Evolutionary conservation across 2,888 invertebrate species (phyloP), one percentile per base, ranked within the genome.

Genomic region (Andrena flavipes): DNA sequence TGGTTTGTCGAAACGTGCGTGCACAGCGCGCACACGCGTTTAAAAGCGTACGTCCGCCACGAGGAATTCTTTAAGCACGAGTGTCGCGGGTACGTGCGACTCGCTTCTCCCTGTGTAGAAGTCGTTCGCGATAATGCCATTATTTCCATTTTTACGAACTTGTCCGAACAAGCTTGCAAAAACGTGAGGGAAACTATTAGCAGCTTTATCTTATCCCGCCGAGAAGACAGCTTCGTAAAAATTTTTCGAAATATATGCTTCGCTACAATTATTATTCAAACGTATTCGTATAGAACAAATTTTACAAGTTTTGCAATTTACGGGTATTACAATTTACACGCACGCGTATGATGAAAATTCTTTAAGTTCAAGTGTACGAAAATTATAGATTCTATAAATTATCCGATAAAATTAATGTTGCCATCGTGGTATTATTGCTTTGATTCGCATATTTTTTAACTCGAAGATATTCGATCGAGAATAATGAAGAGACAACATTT

Each of bases 1-100:
- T 84, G 80, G 77, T 54, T 42, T 48, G 59, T 63, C 48, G 42
- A 81, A 67, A 70, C 73, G 67, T 76, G 64, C 48, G 51, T 72
- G 65, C 33, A 54, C n/a, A 30, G 48, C 35, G 13, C 29, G 23
- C 33, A 59, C 56, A 54, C 68, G 23, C 60, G 67, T 64, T 60
- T 51, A 56, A 60, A 72, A 59, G 29, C 51, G 10, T 42, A 64
- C 59, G 54, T 63, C 29, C 49, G 13, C 48, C 67, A 49, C n/a
- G 48, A 23, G 49, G 67, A 74, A 63, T 79, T 67, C 35, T 54
- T 81, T 56, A 35, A 20, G 23, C 54, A 42, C 70, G 79, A 67
- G 67, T 63, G 71, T 64, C 59, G 51, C 51, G 51, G 8, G 29
- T 33, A 20, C 29, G 23, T 30, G 23, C n/a, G 35, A 60, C 60